A percentile compares a stretch with the other conserved stretches of the same genome.
Evolutionary conservation across 2,888 invertebrate species (phyloP).

Genomic region (Tenthredo notha): DNA sequence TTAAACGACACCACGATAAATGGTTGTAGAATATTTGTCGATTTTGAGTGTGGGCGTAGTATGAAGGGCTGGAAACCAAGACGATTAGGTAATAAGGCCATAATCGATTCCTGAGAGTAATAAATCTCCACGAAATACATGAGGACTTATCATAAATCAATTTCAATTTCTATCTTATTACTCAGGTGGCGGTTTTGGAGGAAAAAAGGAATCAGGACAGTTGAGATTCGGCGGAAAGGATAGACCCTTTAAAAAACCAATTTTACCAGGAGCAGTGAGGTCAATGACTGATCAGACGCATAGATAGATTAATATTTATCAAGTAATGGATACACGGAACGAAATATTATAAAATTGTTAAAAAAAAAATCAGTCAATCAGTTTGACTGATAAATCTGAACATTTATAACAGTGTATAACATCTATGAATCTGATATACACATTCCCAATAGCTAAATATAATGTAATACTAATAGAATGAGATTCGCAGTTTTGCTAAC

Average conservation of each 20-base stretch:
- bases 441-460: not conserved
- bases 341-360: not conserved
- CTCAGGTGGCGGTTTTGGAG: conserved; percentile 91
- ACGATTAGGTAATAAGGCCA: conserved; percentile 81
- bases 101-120: not conserved
- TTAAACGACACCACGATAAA: conserved; percentile 84
- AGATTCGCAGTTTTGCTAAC: not conserved
- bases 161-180: conserved; percentile 51
- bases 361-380: not conserved
- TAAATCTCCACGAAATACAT: not conserved
- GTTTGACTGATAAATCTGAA: not conserved
- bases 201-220: conserved; percentile 92
- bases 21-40: conserved; percentile 86
- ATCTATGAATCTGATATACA: not conserved
- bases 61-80: conserved; percentile 92
- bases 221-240: conserved; percentile 91
- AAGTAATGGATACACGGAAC: not conserved
- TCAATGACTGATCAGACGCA: not conserved
- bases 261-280: conserved; percentile 67
- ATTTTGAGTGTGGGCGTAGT: conserved; percentile 87
- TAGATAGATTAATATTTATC: not conserved
- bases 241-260: conserved; percentile 87
- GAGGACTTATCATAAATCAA: not conserved
- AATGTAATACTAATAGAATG: not conserved
- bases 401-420: not conserved